Evolutionary conservation across 2,797 vertebrate genomes (phyloP), one percentile per base, ranked within the genome.

Genomic region (Vespertilio murinus): DNA sequence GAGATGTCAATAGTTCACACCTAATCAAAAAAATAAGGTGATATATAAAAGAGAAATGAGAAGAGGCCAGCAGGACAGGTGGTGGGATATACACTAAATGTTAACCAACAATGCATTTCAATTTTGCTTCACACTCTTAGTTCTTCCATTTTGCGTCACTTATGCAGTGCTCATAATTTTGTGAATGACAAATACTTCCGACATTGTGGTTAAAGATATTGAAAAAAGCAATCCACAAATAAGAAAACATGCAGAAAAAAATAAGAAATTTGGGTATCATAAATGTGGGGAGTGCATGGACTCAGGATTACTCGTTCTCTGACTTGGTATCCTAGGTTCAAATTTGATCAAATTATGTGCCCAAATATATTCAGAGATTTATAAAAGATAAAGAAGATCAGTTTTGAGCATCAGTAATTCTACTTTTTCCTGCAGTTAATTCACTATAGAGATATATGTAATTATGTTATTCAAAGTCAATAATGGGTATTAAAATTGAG

Each of bases 401-500:
- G 6, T 77, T 86, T 61, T 64, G 42, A 70, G 12, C 11, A 65
- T 22, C 23, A 77, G 35, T 73, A 65, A 33, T 11, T 10, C 45
- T 45, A 54, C 3, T 80, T 20, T 80, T 18, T 8, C 4, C 14
- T 59, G 33, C 4, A 93, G 2, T 49, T 67, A 79, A 67, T 79
- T 84, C 28, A 73, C 3, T 67, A 5, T 9, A 61, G 13, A 73
- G 11, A 65, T 78, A 78, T 56, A 83, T 25, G 23, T 28, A 59
- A 84, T 59, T 49, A 59, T 23, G 67, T 73, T 25, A 73, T 67
- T 79, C 9, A 67, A 88, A 79, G 38, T 6, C n/a, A 91, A 52
- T 47, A 74, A 59, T 17, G 78, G 7, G 5, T 61, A 33, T 77
- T 28, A 2, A 8, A 13, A 17, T 11, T 83, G 12, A 38, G 30